These are phyloP conservation scores for Epirrhoe alternata DNA, from an alignment of 2,888 invertebrate species.

Conservation along the genomic window DNA sequence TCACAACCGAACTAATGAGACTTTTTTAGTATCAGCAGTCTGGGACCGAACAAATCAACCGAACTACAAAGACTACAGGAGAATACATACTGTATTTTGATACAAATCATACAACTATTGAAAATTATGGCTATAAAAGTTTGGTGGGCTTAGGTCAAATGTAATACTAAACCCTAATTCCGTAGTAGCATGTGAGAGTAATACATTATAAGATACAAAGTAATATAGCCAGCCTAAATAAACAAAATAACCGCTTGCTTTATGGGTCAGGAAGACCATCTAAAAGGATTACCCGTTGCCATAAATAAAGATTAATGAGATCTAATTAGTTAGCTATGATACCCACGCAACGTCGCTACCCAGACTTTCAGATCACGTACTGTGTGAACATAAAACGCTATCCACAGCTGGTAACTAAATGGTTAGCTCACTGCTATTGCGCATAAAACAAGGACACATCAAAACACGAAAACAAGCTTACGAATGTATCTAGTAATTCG, in stretches of 20 bases:
- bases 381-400: constrained; percentile 34
- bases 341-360: constrained; percentile 46
- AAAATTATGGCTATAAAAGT: too few relatives aligned
- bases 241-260: background rate
- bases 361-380: constrained; percentile 65
- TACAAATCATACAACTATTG: too few relatives aligned
- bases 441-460: background rate
- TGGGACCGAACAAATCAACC: too few relatives aligned
- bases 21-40: too few relatives aligned
- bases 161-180: too few relatives aligned
- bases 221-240: background rate
- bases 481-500: background rate
- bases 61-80: too few relatives aligned
- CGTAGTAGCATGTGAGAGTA: too few relatives aligned
- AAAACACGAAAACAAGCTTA: background rate
- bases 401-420: constrained; percentile 19
- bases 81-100: too few relatives aligned
- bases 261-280: constrained; percentile 1
- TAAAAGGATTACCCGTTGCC: constrained; percentile 43
- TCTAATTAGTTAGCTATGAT: constrained; percentile 71
- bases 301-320: constrained; percentile 74
- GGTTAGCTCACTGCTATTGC: background rate
- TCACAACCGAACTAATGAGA: too few relatives aligned
- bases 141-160: too few relatives aligned
- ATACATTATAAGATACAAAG: background rate